Evolutionary conservation across 2,888 invertebrate species (phyloP), one percentile per base, ranked within the genome.

Genomic region (Eucera pruinosa): DNA sequence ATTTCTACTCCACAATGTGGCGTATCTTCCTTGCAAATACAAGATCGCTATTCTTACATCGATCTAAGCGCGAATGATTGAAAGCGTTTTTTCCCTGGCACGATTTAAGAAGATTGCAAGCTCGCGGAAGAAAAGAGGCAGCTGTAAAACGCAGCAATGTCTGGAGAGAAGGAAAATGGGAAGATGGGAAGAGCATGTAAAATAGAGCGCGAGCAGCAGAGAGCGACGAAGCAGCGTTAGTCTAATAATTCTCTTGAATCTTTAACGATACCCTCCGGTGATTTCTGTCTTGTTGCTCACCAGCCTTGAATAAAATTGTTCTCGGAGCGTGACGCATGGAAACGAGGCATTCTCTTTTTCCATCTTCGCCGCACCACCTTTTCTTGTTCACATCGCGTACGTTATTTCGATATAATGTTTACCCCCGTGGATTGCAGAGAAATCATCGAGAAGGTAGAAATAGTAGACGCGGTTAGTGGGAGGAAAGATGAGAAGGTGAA

Each of bases 181-280:
- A 27, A 33, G 45, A 45, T 36, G 20, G 47, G 13, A 41, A n/a
- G n/a, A n/a, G n/a, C n/a, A n/a, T 23, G 65, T 25, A 54, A 39
- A 52, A 47, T 33, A 45, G n/a, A n/a, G 47, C 6, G 30, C 15
- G 2, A 7, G n/a, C n/a, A n/a, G 15, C 5, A 36, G 11, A 36
- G 3, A 23, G 2, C 20, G 45, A 45, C 54, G 25, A 52, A 20
- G n/a, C n/a, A 6, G 13, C 41, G 54, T 55, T 45, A 39, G 50
- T 39, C 73, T 58, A 69, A 73, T 70, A 80, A 74, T 70, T 67
- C 67, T 52, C 15, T 57, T 48, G 55, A 74, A 78, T 78, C 33
- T 71, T 71, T 61, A 67, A 72, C 60, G 67, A 45, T 47, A 50
- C 62, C 58, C 58, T 48, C 45, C n/a, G 50, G 55, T 18, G 41